Evolutionary conservation across 2,797 vertebrate genomes (phyloP).

Genomic region (Fratercula arctica): DNA sequence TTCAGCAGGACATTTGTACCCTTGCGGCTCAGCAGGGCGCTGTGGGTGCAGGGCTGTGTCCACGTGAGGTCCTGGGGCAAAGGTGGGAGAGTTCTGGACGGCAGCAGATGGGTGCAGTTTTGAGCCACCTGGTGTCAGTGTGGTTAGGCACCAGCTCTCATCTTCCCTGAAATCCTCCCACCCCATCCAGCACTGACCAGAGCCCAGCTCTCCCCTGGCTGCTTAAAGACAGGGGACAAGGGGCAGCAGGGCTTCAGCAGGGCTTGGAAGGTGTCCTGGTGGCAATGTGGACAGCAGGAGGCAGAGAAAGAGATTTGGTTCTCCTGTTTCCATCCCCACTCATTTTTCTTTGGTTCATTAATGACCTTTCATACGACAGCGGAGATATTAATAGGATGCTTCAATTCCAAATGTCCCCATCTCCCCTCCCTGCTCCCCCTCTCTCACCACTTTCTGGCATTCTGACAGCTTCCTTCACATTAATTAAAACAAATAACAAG

Average conservation of each 20-base stretch:
- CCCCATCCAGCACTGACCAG: rapidly evolving
- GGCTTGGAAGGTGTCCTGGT: background rate
- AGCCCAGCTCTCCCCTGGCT: background rate
- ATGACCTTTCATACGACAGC: slow-evolving; percentile 9
- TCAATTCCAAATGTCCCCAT: slow-evolving; percentile 27
- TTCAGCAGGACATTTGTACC: background rate
- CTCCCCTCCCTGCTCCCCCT: background rate
- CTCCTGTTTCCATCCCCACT: background rate
- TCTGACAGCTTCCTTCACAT: slow-evolving; percentile 28
- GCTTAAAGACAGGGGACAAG: background rate
- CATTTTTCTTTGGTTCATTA: slow-evolving; percentile 26
- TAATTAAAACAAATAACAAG: slow-evolving; percentile 58
- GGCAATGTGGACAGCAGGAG: background rate
- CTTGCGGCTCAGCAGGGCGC: background rate
- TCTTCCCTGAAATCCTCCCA: background rate
- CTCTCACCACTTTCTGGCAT: slow-evolving; percentile 11
- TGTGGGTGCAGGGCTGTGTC: background rate
- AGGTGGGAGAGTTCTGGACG: background rate
- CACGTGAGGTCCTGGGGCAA: background rate
- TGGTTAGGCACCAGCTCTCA: background rate
- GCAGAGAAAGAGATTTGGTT: background rate
- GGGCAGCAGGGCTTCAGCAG: background rate
- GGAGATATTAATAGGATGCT: slow-evolving; percentile 48
- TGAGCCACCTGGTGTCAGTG: background rate
- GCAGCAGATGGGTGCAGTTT: background rate